Evolutionary conservation across 2,113 vertebrate genomes (phyloP), one percentile per base, ranked within the genome.

Genomic region (Paradisaea rubra): DNA sequence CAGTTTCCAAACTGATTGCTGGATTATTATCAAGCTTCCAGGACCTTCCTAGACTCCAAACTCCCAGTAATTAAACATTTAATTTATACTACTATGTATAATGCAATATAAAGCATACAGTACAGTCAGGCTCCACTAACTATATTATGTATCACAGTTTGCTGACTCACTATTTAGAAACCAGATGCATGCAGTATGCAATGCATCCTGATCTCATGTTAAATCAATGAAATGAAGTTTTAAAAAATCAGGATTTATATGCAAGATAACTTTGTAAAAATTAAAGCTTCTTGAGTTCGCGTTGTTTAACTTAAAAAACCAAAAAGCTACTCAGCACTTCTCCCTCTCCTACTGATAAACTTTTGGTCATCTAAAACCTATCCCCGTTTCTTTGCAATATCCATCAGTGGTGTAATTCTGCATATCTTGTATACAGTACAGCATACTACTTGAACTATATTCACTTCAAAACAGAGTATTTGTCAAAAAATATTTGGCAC

Each of bases 361-460:
- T 59, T 74, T 16, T 7, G 25, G 7, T 53, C 16, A n/a, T n/a
- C 28, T 70, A 53, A 87, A 70, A 13, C 30, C 64, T 28, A 11
- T n/a, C n/a, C 44, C 54, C 1, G 0, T 31, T 76, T 60, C n/a
- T 33, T n/a, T 2, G 0, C 1, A 21, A 3, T 13, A 39, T 2
- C 25, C 24, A 5, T 17, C 41, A 21, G 65, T 1, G 3, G 7
- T 7, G 16, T 13, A 27, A 52, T 31, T 4, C 28, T 21, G 19
- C 63, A 5, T 39, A 28, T 25, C 53, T 20, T 2, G 13, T 4
- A 30, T 4, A 17, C 21, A n/a, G 15, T 3, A 53, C 39, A 42
- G 14, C 28, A 4, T 0, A 9, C 28, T 4, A 25, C 54, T 30
- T 10, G 16, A 27, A 17, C 16, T 5, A 6, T 0, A 22, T 3